Evolutionary conservation across 2,888 invertebrate species (phyloP), one percentile per base, ranked within the genome.

Genomic region (Hirtodrosophila histrioides): DNA sequence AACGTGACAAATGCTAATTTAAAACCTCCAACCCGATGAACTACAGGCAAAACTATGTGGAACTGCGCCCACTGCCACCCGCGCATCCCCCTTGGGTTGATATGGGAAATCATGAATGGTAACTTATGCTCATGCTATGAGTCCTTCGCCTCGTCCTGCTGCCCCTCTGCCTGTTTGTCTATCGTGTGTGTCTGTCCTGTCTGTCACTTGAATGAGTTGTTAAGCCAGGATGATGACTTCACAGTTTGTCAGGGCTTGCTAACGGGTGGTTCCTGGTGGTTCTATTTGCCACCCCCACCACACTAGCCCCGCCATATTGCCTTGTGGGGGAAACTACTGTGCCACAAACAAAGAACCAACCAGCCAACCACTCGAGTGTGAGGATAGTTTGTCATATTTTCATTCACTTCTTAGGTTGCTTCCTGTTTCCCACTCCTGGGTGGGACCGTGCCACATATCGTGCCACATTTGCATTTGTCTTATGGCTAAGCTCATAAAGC

Each of bases 1-100:
- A 86, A 82, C 78, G 84, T 88, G 86, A 88, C 81, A 88, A 88
- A 88, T 89, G 89, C 86, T 89, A 88, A 88, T 88, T 88, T 89
- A 79, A 88, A 86, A 69, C 88, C 89, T 86, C 88, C 77, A 70
- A 48, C 83, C 37, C 56, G 49, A 61, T 36, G 57, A 76, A 80
- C 75, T 66, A 70, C 44, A 36, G 31, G 24, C 23, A 55, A 63
- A 68, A 62, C 64, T 65, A 64, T 61, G 39, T 61, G 46, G 23
- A 48, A 40, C 63, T 60, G 50, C 46, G 37, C 39, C 48, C 49
- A 41, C 36, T 31, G 44, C 77, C 66, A 49, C 35, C 57, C 40
- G 33, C 40, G 24, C 35, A 9, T 39, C 40, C 37, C 39, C 24
- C 37, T 24, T 53, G 40, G 37, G 53, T 33, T 39, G 23, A 29